These are phyloP conservation scores for Microcebus griseorufus DNA, from an alignment of 2,113 vertebrate genomes.

Conservation along the genomic window DNA sequence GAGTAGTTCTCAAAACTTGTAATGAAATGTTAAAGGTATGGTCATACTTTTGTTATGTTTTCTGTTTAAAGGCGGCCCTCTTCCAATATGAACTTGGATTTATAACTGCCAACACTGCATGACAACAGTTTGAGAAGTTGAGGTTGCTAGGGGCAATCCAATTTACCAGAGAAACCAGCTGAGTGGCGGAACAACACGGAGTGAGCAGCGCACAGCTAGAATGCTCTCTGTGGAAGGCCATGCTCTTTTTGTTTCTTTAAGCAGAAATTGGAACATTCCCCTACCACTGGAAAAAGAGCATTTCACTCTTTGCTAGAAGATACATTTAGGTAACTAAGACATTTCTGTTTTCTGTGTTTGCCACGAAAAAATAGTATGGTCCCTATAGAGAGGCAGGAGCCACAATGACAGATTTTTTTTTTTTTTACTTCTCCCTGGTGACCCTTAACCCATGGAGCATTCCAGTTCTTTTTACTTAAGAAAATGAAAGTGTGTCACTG, in stretches of 20 bases:
- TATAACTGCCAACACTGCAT: constrained; percentile 5
- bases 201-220: background rate
- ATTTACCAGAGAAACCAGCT: constrained; percentile 36
- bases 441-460: background rate
- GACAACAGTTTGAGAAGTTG: background rate
- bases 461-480: background rate
- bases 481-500: background rate
- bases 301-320: background rate
- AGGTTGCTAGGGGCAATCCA: constrained; percentile 20
- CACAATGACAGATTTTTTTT: background rate
- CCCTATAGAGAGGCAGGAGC: background rate
- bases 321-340: background rate
- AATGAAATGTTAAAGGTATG: background rate
- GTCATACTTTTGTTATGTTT: background rate
- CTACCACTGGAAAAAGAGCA: background rate
- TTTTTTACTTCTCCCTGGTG: background rate
- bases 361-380: background rate
- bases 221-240: background rate
- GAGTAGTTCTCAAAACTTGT: background rate
- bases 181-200: accelerated
- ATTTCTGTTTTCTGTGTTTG: background rate
- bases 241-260: background rate
- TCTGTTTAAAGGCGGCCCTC: background rate
- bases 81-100: background rate
- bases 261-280: background rate